A percentile compares a stretch with the other conserved stretches of the same genome.
phyloP scores from a whole-genome alignment of 2,113 vertebrate genomes.

The Ursus arctos region DNA sequence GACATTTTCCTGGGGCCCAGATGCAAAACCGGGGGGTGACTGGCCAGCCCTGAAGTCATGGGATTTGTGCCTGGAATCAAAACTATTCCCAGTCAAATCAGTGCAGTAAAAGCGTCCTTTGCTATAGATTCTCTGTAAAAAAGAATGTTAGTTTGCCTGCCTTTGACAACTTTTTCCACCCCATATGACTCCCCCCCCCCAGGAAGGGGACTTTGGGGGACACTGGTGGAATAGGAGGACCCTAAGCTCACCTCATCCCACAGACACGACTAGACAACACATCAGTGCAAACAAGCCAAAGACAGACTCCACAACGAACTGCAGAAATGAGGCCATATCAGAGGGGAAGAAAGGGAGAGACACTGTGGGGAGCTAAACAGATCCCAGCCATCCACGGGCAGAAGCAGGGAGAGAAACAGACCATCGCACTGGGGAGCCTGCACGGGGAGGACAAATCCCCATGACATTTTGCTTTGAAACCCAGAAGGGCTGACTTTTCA shows the following conservation, averaged over 20 bases:
- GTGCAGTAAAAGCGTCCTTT: fast-evolving
- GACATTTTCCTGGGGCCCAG: no score
- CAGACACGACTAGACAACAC: not conserved
- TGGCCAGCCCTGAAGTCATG: not conserved
- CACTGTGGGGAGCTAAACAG: not conserved
- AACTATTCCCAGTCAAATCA: not conserved
- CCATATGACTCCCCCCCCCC: not conserved
- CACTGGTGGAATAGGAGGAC: not conserved
- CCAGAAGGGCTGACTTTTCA: not conserved
- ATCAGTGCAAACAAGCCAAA: not conserved
- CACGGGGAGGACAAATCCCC: not conserved
- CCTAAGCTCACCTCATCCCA: not conserved
- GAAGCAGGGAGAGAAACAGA: not conserved
- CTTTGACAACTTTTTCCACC: not conserved
- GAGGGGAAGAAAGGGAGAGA: not conserved
- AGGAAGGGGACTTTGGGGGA: not conserved
- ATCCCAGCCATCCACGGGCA: not conserved
- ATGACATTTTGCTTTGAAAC: not conserved
- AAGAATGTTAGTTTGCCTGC: not conserved
- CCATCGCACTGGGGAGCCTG: not conserved
- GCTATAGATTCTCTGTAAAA: fast-evolving
- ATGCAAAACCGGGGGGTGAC: not conserved
- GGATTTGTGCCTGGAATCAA: not conserved
- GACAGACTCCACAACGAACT: not conserved
- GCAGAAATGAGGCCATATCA: not conserved